Evolutionary conservation across 1,140 invertebrate species (phyloP).

Genomic region (Cydia amplana): DNA sequence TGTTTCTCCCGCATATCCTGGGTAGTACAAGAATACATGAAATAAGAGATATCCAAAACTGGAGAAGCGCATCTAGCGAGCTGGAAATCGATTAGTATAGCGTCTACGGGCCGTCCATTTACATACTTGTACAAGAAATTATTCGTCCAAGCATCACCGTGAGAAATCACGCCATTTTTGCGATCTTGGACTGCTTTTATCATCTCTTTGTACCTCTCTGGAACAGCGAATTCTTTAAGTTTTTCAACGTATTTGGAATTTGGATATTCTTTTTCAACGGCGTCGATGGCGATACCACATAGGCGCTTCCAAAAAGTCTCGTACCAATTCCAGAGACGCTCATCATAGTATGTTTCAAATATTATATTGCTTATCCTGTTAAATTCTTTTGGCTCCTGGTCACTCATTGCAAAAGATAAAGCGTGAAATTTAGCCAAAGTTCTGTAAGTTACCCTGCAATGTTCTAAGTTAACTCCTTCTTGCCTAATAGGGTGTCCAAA

Average conservation of each 20-base stretch:
- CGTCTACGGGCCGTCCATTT: slow-evolving; percentile 67
- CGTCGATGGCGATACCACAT: slow-evolving; percentile 80
- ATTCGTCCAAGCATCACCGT: slow-evolving; percentile 87
- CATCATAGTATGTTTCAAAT: slow-evolving; percentile 81
- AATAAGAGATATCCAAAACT: slow-evolving; percentile 82
- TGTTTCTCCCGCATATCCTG: slow-evolving; percentile 79
- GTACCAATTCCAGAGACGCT: slow-evolving; percentile 83
- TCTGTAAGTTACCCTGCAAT: slow-evolving; percentile 79
- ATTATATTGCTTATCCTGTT: slow-evolving; percentile 65
- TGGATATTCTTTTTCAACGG: slow-evolving; percentile 83
- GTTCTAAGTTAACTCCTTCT: slow-evolving; percentile 76
- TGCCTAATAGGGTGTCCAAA: slow-evolving; percentile 64
- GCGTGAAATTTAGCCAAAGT: slow-evolving; percentile 85
- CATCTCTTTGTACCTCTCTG: slow-evolving; percentile 68
- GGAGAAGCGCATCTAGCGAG: slow-evolving; percentile 81
- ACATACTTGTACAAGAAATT: slow-evolving; percentile 84
- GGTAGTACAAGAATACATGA: slow-evolving; percentile 83
- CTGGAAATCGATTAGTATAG: slow-evolving; percentile 86
- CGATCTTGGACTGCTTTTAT: slow-evolving; percentile 52
- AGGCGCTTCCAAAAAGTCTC: slow-evolving; percentile 80
- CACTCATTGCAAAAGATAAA: slow-evolving; percentile 84
- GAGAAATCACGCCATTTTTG: slow-evolving; percentile 81
- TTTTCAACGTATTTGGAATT: slow-evolving; percentile 80
- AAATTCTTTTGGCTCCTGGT: slow-evolving; percentile 82
- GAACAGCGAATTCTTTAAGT: slow-evolving; percentile 79